Conservation (phyloP, 1,140 invertebrate genomes). For the Zaprionus gabonicus region DNA sequence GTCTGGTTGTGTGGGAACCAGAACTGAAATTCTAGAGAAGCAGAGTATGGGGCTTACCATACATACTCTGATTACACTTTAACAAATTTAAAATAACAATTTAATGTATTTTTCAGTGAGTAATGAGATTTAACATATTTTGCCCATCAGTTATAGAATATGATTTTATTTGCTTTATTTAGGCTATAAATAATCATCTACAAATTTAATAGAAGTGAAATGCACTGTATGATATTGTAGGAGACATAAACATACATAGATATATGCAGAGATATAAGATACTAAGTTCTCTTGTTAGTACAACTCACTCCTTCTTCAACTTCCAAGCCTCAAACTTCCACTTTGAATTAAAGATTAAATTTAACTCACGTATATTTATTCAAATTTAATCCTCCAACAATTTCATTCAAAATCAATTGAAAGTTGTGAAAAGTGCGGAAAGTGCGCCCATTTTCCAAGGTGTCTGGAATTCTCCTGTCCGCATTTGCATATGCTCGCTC, state of each 20-base stretch:
- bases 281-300: no score
- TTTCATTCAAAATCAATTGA: neutral
- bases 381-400: neutral
- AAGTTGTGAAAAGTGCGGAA: neutral
- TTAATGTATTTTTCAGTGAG: no score
- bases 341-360: neutral
- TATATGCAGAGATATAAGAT: no score
- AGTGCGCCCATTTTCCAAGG: neutral
- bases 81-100: no score
- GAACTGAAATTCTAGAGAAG: neutral
- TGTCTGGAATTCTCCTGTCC: conserved; percentile 8
- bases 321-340: neutral
- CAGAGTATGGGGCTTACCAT: no score
- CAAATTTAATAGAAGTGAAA: neutral
- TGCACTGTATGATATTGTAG: no score
- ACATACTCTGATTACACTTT: no score
- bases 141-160: neutral
- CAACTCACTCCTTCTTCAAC: neutral
- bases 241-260: no score
- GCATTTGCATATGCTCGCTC: conserved; percentile 32
- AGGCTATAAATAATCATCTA: neutral
- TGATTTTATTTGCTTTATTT: neutral
- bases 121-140: no score
- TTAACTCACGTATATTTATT: neutral
- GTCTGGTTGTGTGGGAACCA: neutral